Evolutionary conservation across 2,888 invertebrate genomes (phyloP).

Genomic region (Pseudococcus viburni): DNA sequence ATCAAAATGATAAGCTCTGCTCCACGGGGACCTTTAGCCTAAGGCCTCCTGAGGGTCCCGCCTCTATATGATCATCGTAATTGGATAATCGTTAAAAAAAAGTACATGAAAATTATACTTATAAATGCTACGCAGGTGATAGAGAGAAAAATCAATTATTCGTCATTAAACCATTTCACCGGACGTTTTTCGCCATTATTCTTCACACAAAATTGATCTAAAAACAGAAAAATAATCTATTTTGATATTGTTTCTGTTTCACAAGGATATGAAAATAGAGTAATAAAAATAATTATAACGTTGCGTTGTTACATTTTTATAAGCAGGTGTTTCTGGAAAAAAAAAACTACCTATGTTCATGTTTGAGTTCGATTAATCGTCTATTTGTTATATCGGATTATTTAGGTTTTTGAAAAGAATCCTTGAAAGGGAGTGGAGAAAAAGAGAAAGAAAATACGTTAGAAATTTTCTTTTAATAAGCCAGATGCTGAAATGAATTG

Average conservation of each 20-base stretch:
- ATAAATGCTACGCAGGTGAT: neutral
- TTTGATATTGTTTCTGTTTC: neutral
- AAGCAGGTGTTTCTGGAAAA: neutral
- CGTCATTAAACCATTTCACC: neutral
- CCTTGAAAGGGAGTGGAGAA: neutral
- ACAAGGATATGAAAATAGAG: neutral
- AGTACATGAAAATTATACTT: neutral
- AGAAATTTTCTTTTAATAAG: slow-evolving; percentile 37
- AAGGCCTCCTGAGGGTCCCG: neutral
- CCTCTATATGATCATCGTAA: neutral
- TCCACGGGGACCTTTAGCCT: neutral
- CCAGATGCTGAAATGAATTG: slow-evolving; percentile 42
- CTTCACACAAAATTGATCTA: neutral
- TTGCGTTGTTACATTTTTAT: neutral
- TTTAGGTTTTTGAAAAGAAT: slow-evolving; percentile 5
- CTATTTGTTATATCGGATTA: slow-evolving; percentile 11
- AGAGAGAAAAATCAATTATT: neutral
- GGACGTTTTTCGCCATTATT: neutral
- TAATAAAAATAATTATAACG: slow-evolving; percentile 17
- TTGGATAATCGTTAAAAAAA: neutral
- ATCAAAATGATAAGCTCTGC: neutral
- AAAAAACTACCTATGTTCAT: slow-evolving; percentile 17
- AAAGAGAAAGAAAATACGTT: slow-evolving; percentile 13
- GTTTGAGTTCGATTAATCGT: slow-evolving; percentile 44
- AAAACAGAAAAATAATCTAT: slow-evolving; percentile 9